Conservation (phyloP, 2,888 invertebrate species). For the Nymphalis c-album region DNA sequence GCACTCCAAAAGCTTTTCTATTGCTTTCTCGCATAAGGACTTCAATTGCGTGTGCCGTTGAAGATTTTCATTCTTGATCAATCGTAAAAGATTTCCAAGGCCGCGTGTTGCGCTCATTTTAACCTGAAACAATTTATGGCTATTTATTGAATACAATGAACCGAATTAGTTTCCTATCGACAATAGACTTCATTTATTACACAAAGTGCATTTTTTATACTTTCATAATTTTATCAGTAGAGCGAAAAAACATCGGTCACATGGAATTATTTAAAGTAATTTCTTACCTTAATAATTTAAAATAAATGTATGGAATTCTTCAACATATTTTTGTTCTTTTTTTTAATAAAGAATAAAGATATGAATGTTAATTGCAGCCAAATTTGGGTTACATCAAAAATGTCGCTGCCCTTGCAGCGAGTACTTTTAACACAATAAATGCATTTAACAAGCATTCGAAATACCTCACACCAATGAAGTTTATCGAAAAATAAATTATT, state of each 20-base stretch:
- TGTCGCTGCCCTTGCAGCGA: not conserved
- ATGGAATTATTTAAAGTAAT: too few relatives aligned
- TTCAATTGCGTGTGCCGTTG: slow-evolving; percentile 72
- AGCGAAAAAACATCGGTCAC: too few relatives aligned
- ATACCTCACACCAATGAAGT: not conserved
- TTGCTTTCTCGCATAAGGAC: slow-evolving; percentile 80
- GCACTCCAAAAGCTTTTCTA: slow-evolving; percentile 85
- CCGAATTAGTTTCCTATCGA: not conserved
- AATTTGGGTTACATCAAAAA: not conserved
- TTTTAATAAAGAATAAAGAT: too few relatives aligned
- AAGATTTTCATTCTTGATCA: slow-evolving; percentile 80
- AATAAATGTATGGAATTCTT: too few relatives aligned
- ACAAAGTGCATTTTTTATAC: not conserved
- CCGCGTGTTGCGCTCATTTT: slow-evolving; percentile 90
- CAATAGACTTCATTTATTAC: not conserved
- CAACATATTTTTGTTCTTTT: too few relatives aligned
- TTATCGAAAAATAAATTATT: too few relatives aligned
- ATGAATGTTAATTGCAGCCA: not conserved
- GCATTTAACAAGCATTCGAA: not conserved
- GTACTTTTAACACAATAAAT: not conserved
- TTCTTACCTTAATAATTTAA: too few relatives aligned
- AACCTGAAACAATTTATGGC: slow-evolving; percentile 51
- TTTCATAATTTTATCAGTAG: not conserved
- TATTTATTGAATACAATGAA: slow-evolving; percentile 1
- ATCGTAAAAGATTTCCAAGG: slow-evolving; percentile 88